Percentiles rank a stretch among this genome's conserved stretches.
These are phyloP conservation scores for Galemys pyrenaicus DNA, from an alignment of 2,113 vertebrate genomes.

Conservation along the genomic window DNA sequence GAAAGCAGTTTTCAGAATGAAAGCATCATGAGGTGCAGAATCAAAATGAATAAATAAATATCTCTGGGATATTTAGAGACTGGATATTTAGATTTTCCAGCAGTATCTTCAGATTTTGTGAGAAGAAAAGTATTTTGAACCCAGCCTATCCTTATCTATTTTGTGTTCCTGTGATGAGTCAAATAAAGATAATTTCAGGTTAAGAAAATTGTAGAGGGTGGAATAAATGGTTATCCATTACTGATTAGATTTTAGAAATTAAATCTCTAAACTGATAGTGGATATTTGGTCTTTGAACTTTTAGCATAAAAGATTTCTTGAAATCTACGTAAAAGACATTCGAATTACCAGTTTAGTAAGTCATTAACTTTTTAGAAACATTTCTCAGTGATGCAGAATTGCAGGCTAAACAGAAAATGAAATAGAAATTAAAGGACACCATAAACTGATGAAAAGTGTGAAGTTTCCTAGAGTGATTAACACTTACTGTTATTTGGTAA, in stretches of 20 bases:
- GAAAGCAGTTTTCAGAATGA: not conserved
- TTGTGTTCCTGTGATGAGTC: not conserved
- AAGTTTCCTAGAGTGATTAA: not conserved
- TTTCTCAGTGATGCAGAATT: constrained; percentile 16
- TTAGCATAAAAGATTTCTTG: not conserved
- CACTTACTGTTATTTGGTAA: not conserved
- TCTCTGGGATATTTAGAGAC: not conserved
- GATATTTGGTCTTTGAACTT: not conserved
- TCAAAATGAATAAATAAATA: not conserved
- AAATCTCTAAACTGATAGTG: not conserved
- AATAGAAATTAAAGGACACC: not conserved
- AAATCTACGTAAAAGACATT: not conserved
- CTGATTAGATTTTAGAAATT: constrained; percentile 31
- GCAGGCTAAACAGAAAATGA: not conserved
- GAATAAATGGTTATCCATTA: not conserved
- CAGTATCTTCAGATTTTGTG: not conserved
- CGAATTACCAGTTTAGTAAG: not conserved
- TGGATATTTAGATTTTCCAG: not conserved
- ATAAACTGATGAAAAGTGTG: not conserved
- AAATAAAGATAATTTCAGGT: not conserved
- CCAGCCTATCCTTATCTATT: not conserved
- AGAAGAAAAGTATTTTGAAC: constrained; percentile 36
- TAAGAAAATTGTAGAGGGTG: not conserved
- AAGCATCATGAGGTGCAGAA: not conserved
- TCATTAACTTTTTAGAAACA: not conserved